Conservation (phyloP, 2,888 invertebrate genomes). For the Heterodera filipjevi region DNA sequence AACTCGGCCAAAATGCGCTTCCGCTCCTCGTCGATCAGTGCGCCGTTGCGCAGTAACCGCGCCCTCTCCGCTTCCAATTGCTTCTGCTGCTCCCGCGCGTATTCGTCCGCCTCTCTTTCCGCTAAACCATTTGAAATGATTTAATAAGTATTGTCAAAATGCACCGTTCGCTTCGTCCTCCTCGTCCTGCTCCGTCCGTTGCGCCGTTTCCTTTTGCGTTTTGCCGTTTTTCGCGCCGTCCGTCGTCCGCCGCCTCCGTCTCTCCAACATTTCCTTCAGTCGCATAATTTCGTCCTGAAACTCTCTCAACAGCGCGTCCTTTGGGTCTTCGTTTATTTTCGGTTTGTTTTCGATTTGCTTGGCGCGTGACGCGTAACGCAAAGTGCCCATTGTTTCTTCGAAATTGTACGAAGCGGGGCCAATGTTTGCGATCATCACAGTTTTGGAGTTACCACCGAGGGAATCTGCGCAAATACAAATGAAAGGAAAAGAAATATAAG, state of each 20-base stretch:
- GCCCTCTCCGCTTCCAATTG: conserved; percentile 68
- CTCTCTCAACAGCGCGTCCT: conserved; percentile 91
- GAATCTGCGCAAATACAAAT: conserved; percentile 74
- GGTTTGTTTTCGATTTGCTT: conserved; percentile 99
- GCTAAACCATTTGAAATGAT: conserved; percentile 9
- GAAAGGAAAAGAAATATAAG: too few species aligned
- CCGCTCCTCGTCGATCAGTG: conserved; percentile 68
- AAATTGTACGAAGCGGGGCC: conserved; percentile 97
- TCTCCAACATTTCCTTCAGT: conserved; percentile 30
- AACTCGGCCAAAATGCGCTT: conserved; percentile 71
- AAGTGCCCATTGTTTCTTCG: conserved; percentile 80
- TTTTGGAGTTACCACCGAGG: conserved; percentile 92
- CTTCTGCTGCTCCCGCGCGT: conserved; percentile 66
- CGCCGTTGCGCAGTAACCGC: conserved; percentile 66
- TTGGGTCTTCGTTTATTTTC: conserved; percentile 94
- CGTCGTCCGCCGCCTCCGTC: background rate
- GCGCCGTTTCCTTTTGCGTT: background rate
- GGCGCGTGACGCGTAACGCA: conserved; percentile 85
- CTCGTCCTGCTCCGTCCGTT: background rate
- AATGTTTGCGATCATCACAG: conserved; percentile 96
- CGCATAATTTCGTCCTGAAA: conserved; percentile 74
- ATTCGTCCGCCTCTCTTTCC: conserved; percentile 65
- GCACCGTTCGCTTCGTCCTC: background rate
- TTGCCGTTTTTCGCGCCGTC: background rate
- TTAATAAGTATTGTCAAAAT: too few species aligned